Percentiles rank a stretch among this genome's conserved stretches.
Conservation (phyloP, 2,888 invertebrate species). For the Nysson spinosus region DNA sequence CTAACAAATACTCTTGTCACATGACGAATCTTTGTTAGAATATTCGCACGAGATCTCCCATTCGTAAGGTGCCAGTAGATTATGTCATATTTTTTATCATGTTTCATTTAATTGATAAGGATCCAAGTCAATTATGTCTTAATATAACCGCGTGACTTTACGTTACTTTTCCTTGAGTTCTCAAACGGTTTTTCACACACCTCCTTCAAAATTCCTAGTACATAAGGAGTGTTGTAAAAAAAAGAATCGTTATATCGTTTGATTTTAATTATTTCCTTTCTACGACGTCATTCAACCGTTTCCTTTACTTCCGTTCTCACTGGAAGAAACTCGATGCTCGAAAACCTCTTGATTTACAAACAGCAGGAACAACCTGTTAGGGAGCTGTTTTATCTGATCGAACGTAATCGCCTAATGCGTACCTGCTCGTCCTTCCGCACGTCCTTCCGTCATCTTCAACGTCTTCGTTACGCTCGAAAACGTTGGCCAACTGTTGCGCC, state of each 20-base stretch:
- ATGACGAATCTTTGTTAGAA: conserved; percentile 3
- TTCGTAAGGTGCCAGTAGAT: neutral
- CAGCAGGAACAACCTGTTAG: conserved; percentile 39
- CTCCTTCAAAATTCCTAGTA: no score
- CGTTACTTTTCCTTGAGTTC: no score
- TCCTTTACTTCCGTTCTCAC: conserved; percentile 27
- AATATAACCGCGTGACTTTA: no score
- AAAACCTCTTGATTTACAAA: neutral
- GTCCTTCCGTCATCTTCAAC: conserved; percentile 60
- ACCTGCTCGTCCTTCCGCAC: conserved; percentile 56
- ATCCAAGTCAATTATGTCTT: no score
- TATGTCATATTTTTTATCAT: neutral
- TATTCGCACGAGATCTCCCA: conserved; percentile 14
- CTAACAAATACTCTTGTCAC: conserved; percentile 20
- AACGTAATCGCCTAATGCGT: conserved; percentile 50
- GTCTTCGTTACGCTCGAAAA: conserved; percentile 65
- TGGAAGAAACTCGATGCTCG: neutral
- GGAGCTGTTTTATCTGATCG: conserved; percentile 40
- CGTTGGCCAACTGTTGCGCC: conserved; percentile 70
- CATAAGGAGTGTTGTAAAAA: no score
- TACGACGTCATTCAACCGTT: neutral
- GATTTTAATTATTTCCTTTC: conserved; percentile 22
- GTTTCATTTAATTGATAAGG: no score
- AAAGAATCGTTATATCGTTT: neutral
- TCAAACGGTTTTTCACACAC: no score